Percentiles rank a stretch among this genome's conserved stretches.
phyloP scores from a whole-genome alignment of 2,113 vertebrate genomes.

The Bos javanicus region DNA sequence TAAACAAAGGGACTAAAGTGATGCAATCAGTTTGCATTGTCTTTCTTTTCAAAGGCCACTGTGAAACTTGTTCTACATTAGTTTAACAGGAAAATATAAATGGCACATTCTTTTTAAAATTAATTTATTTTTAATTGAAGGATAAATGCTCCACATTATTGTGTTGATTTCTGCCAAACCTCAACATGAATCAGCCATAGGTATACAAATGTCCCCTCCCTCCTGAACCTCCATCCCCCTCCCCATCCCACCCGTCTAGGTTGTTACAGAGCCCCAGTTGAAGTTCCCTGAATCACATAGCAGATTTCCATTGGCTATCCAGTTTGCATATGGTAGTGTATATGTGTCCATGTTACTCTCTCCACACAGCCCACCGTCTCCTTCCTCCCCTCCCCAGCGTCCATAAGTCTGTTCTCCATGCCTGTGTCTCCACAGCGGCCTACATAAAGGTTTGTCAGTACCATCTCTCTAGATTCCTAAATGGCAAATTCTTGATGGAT shows the following conservation, averaged over 20 bases:
- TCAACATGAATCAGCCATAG: neutral
- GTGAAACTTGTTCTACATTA: neutral
- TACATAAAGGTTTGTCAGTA: neutral
- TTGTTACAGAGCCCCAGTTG: neutral
- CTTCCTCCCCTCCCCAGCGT: neutral
- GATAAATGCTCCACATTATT: neutral
- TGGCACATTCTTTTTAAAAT: neutral
- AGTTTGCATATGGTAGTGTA: neutral
- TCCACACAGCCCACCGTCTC: neutral
- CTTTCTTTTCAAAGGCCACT: conserved; percentile 4
- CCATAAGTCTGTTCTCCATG: neutral
- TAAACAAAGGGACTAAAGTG: neutral
- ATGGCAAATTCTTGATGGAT: neutral
- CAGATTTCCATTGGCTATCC: neutral
- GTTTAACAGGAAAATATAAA: neutral
- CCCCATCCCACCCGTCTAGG: neutral
- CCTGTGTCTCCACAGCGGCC: neutral
- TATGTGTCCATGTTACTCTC: neutral
- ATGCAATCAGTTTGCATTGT: neutral
- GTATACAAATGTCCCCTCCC: neutral
- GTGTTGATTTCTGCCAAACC: neutral
- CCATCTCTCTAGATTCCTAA: neutral
- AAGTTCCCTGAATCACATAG: neutral
- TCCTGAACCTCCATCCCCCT: neutral
- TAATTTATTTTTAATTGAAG: neutral